Conservation (phyloP, 2,888 invertebrate species). For the Pristionchus entomophagus region DNA sequence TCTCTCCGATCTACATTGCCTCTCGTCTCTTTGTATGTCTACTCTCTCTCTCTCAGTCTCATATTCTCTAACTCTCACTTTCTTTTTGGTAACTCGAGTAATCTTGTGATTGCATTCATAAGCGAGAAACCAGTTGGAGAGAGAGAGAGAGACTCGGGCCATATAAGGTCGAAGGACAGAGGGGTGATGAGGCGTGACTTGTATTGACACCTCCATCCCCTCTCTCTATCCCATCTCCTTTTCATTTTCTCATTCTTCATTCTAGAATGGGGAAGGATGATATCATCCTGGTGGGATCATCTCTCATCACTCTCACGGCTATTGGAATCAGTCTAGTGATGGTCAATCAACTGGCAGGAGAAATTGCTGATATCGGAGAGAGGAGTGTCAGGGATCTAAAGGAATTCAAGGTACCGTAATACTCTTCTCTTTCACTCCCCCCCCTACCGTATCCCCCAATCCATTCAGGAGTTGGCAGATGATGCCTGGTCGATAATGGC, state of each 20-base stretch:
- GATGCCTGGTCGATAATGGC: slow-evolving; percentile 35
- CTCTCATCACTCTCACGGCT: slow-evolving; percentile 1
- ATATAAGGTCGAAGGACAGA: slow-evolving; percentile 5
- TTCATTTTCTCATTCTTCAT: background rate
- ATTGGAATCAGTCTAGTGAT: background rate
- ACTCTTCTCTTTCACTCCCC: background rate
- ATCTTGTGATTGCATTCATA: slow-evolving; percentile 29
- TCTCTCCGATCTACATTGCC: background rate
- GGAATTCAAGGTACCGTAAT: slow-evolving; percentile 12
- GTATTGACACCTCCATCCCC: background rate
- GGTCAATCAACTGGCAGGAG: slow-evolving; percentile 19
- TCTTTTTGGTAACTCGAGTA: slow-evolving; percentile 20
- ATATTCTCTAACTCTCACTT: background rate
- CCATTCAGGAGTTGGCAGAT: background rate
- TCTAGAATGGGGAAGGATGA: slow-evolving; percentile 4
- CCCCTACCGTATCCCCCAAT: background rate
- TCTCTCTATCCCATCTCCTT: background rate
- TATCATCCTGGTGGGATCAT: background rate
- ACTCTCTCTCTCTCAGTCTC: background rate
- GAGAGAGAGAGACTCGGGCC: background rate
- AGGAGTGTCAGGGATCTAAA: background rate
- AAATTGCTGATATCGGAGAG: slow-evolving; percentile 17
- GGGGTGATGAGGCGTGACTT: background rate
- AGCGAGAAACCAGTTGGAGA: background rate
- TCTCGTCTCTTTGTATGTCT: background rate